Percentiles rank a stretch among this genome's conserved stretches.
These are phyloP conservation scores for Nysson spinosus DNA, from an alignment of 2,888 invertebrate genomes.

Conservation along the genomic window DNA sequence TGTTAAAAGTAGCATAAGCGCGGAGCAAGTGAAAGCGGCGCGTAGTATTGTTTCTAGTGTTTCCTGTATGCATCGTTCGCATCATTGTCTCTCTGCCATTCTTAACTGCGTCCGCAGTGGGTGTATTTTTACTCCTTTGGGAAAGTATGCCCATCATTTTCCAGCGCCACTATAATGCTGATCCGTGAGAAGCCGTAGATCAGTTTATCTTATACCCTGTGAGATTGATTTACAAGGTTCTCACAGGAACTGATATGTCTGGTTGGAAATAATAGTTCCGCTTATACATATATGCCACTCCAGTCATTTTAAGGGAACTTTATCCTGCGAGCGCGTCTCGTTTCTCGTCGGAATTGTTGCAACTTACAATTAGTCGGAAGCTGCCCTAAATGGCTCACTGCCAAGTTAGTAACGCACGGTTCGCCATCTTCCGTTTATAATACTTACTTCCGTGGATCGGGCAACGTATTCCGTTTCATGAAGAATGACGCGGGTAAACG, in stretches of 20 bases:
- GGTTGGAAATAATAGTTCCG: background rate
- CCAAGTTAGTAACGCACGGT: slow-evolving; percentile 46
- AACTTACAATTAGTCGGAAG: background rate
- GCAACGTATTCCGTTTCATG: slow-evolving; percentile 22
- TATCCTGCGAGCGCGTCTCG: slow-evolving; percentile 1
- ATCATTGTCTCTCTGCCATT: slow-evolving; percentile 30
- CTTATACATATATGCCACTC: too few relatives aligned
- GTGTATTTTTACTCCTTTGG: slow-evolving; percentile 20
- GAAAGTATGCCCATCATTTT: slow-evolving; percentile 24
- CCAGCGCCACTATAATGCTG: background rate
- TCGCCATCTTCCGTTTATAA: slow-evolving; percentile 39
- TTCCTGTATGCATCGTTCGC: slow-evolving; percentile 37
- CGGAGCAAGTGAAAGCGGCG: slow-evolving; percentile 31
- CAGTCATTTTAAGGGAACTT: too few relatives aligned
- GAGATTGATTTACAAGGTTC: slow-evolving; percentile 20
- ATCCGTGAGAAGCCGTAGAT: slow-evolving; percentile 31
- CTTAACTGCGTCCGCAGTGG: background rate
- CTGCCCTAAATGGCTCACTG: slow-evolving; percentile 19
- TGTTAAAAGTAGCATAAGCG: background rate
- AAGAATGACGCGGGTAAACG: background rate
- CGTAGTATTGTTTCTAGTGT: slow-evolving; percentile 25
- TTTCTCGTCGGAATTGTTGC: slow-evolving; percentile 3
- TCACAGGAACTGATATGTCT: slow-evolving; percentile 1
- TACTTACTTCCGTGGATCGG: slow-evolving; percentile 28
- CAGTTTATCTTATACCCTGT: slow-evolving; percentile 5